phyloP scores from a whole-genome alignment of 2,797 vertebrate genomes.

The Orientallactaga sibirica region DNA sequence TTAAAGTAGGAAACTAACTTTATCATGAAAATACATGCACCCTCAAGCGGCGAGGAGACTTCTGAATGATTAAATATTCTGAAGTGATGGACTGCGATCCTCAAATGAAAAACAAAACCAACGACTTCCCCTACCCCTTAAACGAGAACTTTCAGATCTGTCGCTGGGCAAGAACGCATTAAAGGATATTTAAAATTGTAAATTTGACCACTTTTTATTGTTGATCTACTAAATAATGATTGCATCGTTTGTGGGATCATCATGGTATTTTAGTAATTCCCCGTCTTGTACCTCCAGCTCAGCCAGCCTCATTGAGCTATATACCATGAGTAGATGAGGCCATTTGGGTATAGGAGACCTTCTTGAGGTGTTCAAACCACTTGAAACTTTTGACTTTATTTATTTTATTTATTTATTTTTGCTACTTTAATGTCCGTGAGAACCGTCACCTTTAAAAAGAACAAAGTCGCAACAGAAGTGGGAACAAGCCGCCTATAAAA shows the following conservation, averaged over 20 bases:
- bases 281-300: not conserved
- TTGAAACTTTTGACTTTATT: conserved; percentile 50
- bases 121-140: not conserved
- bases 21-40: conserved; percentile 26
- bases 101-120: not conserved
- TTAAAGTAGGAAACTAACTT: not conserved
- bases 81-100: not conserved
- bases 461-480: not conserved
- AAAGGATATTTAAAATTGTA: conserved; percentile 17
- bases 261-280: not conserved
- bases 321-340: not conserved
- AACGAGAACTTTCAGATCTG: not conserved
- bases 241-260: not conserved
- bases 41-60: not conserved
- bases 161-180: conserved; percentile 6
- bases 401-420: too few relatives aligned
- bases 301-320: not conserved
- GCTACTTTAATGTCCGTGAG: conserved; percentile 40
- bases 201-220: conserved; percentile 8
- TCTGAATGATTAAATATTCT: conserved; percentile 10
- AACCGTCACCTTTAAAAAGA: conserved; percentile 22
- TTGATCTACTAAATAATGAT: not conserved
- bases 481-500: not conserved
- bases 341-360: not conserved
- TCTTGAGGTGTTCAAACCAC: conserved; percentile 38